Percentiles rank a stretch among this genome's conserved stretches.
Conservation (phyloP, 2,888 invertebrate species). For the Apamea monoglypha region DNA sequence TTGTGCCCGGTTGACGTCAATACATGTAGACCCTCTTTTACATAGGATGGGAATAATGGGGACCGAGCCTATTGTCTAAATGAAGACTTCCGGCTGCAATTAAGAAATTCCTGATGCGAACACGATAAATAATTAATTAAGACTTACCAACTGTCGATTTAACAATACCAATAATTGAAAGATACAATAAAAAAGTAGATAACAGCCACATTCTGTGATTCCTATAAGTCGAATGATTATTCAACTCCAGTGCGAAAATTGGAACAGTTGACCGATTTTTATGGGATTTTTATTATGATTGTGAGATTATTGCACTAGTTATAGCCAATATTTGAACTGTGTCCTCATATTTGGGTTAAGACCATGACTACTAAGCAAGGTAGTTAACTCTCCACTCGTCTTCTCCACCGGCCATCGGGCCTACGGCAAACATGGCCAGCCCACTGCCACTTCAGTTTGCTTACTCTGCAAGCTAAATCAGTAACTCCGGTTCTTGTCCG, state of each 20-base stretch:
- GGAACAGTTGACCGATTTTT: constrained; percentile 26
- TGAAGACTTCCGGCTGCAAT: background rate
- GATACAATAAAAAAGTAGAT: constrained; percentile 30
- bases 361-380: background rate
- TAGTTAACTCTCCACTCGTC: too few species aligned
- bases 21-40: too few species aligned
- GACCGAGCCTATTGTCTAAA: too few species aligned
- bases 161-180: constrained; percentile 35
- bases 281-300: constrained; percentile 53
- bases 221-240: constrained; percentile 3
- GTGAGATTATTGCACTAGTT: constrained; percentile 29
- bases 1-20: too few species aligned
- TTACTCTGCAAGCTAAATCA: background rate
- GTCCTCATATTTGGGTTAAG: constrained; percentile 1
- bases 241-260: constrained; percentile 33
- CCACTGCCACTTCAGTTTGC: background rate
- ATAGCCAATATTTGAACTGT: background rate
- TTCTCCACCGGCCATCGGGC: background rate
- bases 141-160: constrained; percentile 50
- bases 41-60: background rate
- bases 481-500: background rate
- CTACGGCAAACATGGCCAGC: background rate
- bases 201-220: constrained; percentile 44
- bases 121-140: background rate
- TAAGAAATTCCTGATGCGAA: too few species aligned